Percentiles rank a stretch among this genome's conserved stretches.
Conservation (phyloP, 1,140 invertebrate species). For the Halyomorpha halys region DNA sequence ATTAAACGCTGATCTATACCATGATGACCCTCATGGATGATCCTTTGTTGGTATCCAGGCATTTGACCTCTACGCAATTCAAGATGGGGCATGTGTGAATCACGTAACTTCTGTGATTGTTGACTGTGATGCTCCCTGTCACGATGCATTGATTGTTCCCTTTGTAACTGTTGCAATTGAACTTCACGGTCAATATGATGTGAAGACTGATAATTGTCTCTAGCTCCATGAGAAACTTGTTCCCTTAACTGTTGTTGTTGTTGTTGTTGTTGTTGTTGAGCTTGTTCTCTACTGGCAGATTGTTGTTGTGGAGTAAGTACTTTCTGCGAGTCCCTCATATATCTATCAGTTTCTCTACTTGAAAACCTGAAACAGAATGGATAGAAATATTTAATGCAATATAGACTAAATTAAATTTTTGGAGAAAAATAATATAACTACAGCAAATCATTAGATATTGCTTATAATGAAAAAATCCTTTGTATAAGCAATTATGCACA, state of each 20-base stretch:
- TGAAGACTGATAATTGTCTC: slow-evolving; percentile 28
- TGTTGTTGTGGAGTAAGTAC: slow-evolving; percentile 15
- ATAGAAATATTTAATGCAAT: not conserved
- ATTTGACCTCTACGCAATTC: slow-evolving; percentile 16
- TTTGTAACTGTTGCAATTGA: slow-evolving; percentile 25
- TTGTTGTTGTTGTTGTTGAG: slow-evolving; percentile 4
- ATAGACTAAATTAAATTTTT: not conserved
- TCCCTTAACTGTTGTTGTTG: slow-evolving; percentile 23
- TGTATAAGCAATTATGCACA: not conserved
- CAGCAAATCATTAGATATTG: too few species aligned
- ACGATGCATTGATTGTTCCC: slow-evolving; percentile 35
- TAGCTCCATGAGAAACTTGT: slow-evolving; percentile 24
- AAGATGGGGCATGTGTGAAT: slow-evolving; percentile 28
- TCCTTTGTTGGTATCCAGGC: slow-evolving; percentile 12
- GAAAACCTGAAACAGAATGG: slow-evolving; percentile 25
- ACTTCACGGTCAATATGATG: slow-evolving; percentile 24
- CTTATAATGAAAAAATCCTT: not conserved
- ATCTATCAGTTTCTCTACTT: slow-evolving; percentile 29
- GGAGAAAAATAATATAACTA: not conserved
- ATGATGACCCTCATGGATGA: slow-evolving; percentile 21
- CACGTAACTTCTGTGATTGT: slow-evolving; percentile 23
- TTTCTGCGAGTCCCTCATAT: slow-evolving; percentile 27
- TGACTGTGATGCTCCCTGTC: slow-evolving; percentile 28
- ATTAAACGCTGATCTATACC: slow-evolving; percentile 22
- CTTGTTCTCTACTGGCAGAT: slow-evolving; percentile 12